Evolutionary conservation across 2,797 vertebrate genomes (phyloP).

Genomic region (Protonibea diacanthus): DNA sequence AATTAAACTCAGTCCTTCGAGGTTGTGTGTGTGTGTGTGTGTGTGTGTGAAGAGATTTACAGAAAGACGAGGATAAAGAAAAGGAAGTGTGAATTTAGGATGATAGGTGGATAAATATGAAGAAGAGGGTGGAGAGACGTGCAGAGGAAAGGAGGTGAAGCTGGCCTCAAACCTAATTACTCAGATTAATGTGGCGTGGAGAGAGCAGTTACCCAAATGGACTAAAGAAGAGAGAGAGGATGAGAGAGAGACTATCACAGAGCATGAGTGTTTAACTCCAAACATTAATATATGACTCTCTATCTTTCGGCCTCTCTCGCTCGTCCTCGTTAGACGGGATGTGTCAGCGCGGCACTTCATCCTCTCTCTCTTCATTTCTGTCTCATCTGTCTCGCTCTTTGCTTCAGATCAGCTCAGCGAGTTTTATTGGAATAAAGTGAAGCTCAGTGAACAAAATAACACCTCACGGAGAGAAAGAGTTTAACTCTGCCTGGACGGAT

Average conservation of each 20-base stretch:
- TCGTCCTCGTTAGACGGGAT: conserved; percentile 36
- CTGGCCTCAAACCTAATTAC: conserved; percentile 79
- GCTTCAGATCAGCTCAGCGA: conserved; percentile 4
- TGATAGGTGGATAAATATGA: neutral
- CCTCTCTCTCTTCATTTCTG: conserved; percentile 8
- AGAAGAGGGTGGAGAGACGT: neutral
- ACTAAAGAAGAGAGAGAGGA: conserved; percentile 32
- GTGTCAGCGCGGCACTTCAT: conserved; percentile 49
- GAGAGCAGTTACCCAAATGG: conserved; percentile 79
- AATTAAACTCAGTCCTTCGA: conserved; percentile 26
- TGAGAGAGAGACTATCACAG: conserved; percentile 33
- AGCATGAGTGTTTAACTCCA: conserved; percentile 29
- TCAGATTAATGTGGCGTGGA: conserved; percentile 84
- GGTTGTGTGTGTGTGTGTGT: conserved; percentile 1
- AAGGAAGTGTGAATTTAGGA: neutral
- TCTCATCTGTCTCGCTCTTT: neutral
- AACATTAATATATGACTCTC: conserved; percentile 44
- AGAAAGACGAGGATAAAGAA: neutral
- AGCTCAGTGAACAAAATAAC: conserved; percentile 20
- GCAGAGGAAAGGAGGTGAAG: conserved; percentile 48
- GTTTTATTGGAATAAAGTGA: conserved; percentile 45
- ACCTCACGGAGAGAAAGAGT: neutral
- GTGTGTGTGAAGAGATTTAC: conserved; percentile 12
- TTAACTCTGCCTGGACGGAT: neutral
- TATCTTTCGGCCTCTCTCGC: conserved; percentile 29